Conservation (phyloP, 2,797 vertebrate species). For the Dicrostonyx torquatus region DNA sequence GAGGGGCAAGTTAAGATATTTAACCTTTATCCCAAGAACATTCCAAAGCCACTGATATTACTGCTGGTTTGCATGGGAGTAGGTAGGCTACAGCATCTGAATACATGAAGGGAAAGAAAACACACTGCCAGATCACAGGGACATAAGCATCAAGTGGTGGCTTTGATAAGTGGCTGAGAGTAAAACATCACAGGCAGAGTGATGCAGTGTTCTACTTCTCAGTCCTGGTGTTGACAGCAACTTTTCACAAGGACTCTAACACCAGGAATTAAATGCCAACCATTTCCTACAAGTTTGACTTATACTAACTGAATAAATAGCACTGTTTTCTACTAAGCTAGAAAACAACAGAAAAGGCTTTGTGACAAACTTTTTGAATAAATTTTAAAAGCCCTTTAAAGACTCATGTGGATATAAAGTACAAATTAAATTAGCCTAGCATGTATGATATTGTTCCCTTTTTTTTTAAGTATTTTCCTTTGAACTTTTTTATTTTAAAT, state of each 20-base stretch:
- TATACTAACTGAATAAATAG: slow-evolving; percentile 48
- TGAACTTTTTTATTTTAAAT: too few relatives aligned
- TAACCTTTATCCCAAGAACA: neutral
- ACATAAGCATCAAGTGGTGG: neutral
- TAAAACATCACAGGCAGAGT: neutral
- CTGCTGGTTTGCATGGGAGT: neutral
- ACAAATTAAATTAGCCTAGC: slow-evolving; percentile 5
- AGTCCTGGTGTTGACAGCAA: neutral
- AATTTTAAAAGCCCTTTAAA: slow-evolving; percentile 29
- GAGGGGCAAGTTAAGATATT: neutral
- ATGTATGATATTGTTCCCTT: neutral
- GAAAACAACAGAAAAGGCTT: neutral
- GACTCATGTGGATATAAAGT: neutral
- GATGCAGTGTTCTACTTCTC: neutral
- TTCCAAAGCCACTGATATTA: neutral
- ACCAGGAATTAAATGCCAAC: neutral
- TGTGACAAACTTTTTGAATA: slow-evolving; percentile 46
- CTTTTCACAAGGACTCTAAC: neutral
- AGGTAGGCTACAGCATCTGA: neutral
- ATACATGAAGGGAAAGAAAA: neutral
- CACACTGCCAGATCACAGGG: neutral
- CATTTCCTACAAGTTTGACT: neutral
- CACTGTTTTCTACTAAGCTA: neutral
- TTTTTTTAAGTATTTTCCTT: too few relatives aligned
- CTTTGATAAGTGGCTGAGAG: neutral